Percentiles rank a stretch among this genome's conserved stretches.
Conservation (phyloP, 2,888 invertebrate genomes). For the Agelastica alni region DNA sequence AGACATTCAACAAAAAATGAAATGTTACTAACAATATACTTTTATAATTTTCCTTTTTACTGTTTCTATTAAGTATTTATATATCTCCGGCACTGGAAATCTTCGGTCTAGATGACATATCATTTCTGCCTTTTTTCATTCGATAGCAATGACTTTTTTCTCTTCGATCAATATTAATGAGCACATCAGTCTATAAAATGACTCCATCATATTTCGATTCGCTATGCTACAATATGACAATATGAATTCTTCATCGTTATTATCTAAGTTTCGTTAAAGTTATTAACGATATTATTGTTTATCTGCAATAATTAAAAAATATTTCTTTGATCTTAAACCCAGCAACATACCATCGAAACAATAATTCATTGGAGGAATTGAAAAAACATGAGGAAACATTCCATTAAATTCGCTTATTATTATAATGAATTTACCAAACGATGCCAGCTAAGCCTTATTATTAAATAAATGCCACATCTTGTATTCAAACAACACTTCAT, state of each 20-base stretch:
- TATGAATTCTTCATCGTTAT: conserved; percentile 29
- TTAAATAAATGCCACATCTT: too few relatives aligned
- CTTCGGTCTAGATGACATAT: conserved; percentile 20
- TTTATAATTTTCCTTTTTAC: too few relatives aligned
- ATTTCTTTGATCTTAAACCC: background rate
- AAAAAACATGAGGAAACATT: too few relatives aligned
- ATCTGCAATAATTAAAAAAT: conserved; percentile 14
- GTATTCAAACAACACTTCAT: too few relatives aligned
- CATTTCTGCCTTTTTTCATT: conserved; percentile 24
- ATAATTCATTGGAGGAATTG: too few relatives aligned
- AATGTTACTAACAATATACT: background rate
- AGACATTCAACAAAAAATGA: background rate
- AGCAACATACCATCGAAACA: background rate
- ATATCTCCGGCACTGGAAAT: conserved; percentile 11
- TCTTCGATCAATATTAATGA: conserved; percentile 31
- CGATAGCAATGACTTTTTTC: conserved; percentile 25
- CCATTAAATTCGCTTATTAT: too few relatives aligned
- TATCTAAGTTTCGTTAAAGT: conserved; percentile 19
- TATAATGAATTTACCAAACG: too few relatives aligned
- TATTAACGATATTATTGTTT: conserved; percentile 14
- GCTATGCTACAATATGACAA: conserved; percentile 17
- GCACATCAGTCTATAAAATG: conserved; percentile 30
- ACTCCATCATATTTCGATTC: conserved; percentile 26
- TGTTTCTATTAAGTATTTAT: background rate
- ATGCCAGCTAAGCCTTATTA: too few relatives aligned